Conservation (phyloP, 2,113 vertebrate species). For the Siphamia tubifer region DNA sequence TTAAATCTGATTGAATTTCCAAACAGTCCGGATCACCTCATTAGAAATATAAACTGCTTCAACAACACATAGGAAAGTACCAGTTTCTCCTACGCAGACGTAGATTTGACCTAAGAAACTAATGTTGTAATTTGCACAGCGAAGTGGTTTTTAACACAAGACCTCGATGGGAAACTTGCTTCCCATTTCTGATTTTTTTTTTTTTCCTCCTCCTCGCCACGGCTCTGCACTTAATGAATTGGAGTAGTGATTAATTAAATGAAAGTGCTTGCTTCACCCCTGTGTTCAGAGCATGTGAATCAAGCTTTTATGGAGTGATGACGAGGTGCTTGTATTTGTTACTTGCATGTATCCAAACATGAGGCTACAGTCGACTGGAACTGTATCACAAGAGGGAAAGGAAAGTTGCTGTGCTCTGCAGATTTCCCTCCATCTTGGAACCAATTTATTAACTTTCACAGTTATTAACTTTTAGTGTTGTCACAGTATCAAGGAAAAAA, state of each 20-base stretch:
- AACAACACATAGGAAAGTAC: neutral
- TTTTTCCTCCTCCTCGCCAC: neutral
- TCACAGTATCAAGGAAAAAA: neutral
- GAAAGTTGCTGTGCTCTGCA: slow-evolving; percentile 40
- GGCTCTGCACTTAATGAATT: slow-evolving; percentile 56
- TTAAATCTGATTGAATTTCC: neutral
- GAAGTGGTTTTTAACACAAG: slow-evolving; percentile 36
- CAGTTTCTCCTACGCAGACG: neutral
- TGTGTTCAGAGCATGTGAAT: slow-evolving; percentile 55
- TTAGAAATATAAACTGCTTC: neutral
- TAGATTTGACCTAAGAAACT: slow-evolving; percentile 30
- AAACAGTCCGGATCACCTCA: neutral
- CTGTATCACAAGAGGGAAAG: slow-evolving; percentile 2
- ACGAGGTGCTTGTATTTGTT: slow-evolving; percentile 30
- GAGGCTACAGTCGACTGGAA: slow-evolving; percentile 16
- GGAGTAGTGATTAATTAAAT: slow-evolving; percentile 59
- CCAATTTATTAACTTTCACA: slow-evolving; percentile 57
- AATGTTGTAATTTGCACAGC: slow-evolving; percentile 24
- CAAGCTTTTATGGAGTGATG: slow-evolving; percentile 40
- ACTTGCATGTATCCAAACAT: slow-evolving; percentile 19
- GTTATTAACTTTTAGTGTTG: slow-evolving; percentile 47
- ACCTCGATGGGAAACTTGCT: slow-evolving; percentile 26
- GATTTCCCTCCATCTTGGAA: slow-evolving; percentile 13
- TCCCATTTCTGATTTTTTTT: neutral
- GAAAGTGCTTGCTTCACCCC: slow-evolving; percentile 46